Base-by-base conservation (phyloP, 92 coral and sea anemone genomes). In the Pocillopora meandrina region DNA sequence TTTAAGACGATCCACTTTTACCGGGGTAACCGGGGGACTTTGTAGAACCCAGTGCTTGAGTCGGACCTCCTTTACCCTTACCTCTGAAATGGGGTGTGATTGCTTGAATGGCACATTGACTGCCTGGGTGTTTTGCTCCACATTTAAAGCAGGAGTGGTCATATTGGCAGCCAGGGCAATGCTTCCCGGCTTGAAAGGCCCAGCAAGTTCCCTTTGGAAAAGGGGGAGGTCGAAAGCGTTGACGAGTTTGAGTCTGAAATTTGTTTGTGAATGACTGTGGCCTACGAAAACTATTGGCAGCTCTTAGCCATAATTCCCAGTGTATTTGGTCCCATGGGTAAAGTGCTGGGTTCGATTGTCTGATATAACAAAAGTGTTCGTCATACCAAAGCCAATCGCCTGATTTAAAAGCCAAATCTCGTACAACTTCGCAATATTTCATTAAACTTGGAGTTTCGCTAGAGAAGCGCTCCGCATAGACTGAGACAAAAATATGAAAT, bases 291-390 rank as follows among this genome's bases (percentile, higher is more conserved):
- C 8, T 71, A 15, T 9, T 71, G 1, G 49, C 58, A 12, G 78
- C 88, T 42, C 56, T 14, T 5, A 85, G 83, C 88, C 88, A 85
- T 23, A 85, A 57, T 19, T 77, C 84, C 85, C 89, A 72, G 21
- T 86, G 79, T 0, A 86, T 64, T 8, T 33, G 59, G 18, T 86
- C 84, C 80, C 84, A 71, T 13, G 90, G 81, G 59, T 59, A 86
- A 14, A 33, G 35, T 1, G 52, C 80, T 2, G 85, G 90, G 81
- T 72, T 79, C 23, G 84, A 86, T 71, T 86, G 89, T 34, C 80
- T 56, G 17, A 86, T 10, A 58, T 26, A 86, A 31, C 85, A 80
- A 62, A 78, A 79, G 49, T 78, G 85, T 61, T 78, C 80, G 33
- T 86, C 85, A 77, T 78, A 78, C 2, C 26, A 66, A 1, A 5